Evolutionary conservation across 2,113 vertebrate species (phyloP), one percentile per base, ranked within the genome.

Genomic region (Axis porcinus): DNA sequence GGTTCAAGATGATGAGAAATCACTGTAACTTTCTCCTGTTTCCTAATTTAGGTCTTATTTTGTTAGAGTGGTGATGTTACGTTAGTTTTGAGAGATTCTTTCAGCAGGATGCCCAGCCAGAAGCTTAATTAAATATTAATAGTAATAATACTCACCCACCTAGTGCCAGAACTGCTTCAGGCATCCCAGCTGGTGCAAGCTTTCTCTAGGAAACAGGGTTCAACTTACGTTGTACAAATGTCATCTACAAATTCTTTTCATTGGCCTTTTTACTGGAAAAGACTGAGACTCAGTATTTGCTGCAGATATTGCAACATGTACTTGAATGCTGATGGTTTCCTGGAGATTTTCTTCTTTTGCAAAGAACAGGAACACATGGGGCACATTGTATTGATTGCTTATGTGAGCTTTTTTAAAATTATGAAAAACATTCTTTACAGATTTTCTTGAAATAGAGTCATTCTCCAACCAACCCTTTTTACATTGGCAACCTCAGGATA

Each of bases 111-210:
- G 17, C 67, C 62, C 15, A 92, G 25, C 82, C 67, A 94, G 50
- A 92, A 67, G 52, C 27, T 70, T 89, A 84, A 88, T 88, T 79
- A 89, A 96, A 92, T 86, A 81, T 58, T 89, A 92, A 79, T 40
- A 67, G 50, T 54, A 52, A 92, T 79, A 92, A 89, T 92, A 74
- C 28, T 54, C 54, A 64, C 30, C n/a, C 27, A 33, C 52, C 79
- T 85, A 96, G 33, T 47, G 52, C 92, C 64, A 92, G 78, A 64
- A 91, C 30, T 83, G 74, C 76, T 88, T 91, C 47, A 84, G 54
- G 76, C 55, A 52, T 45, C 58, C 40, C 36, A 47, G 67, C 89
- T 79, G 79, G 33, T 54, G 15, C 15, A 30, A 79, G 9, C 25
- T 86, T 85, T 85, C 82, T 92, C 40, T 84, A 27, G 47, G 88